phyloP scores from a whole-genome alignment of 2,113 vertebrate genomes.

The Raphicerus campestris region DNA sequence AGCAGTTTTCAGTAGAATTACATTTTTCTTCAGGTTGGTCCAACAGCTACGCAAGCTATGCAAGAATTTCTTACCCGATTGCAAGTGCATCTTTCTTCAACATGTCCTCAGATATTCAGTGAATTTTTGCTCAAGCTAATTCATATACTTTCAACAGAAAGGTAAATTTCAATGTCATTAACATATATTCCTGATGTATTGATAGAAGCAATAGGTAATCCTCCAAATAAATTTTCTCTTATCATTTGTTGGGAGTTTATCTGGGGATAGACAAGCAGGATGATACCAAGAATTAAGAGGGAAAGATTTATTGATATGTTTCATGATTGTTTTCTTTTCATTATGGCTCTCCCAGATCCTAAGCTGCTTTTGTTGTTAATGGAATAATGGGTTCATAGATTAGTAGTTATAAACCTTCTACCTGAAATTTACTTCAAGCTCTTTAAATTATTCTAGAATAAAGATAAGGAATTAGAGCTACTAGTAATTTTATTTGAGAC shows the following conservation, averaged over 20 bases:
- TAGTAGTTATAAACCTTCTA: not conserved
- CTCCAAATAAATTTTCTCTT: not conserved
- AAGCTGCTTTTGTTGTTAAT: not conserved
- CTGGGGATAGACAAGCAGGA: not conserved
- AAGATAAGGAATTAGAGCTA: not conserved
- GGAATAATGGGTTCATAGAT: not conserved
- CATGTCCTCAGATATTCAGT: constrained; percentile 98
- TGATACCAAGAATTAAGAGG: not conserved
- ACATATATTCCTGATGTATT: not conserved
- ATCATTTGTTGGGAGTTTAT: not conserved
- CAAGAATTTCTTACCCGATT: constrained; percentile 96
- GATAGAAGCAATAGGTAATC: not conserved
- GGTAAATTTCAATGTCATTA: constrained; percentile 79
- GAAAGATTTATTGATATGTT: not conserved
- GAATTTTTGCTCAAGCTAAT: constrained; percentile 97
- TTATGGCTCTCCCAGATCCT: not conserved
- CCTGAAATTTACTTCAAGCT: not conserved
- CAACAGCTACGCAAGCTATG: constrained; percentile 99
- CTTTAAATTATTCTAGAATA: not conserved
- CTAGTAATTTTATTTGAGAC: not conserved
- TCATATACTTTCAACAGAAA: constrained; percentile 97
- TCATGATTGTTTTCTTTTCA: not conserved
- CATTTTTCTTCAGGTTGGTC: constrained; percentile 87
- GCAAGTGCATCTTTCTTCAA: constrained; percentile 97
- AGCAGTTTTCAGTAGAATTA: not conserved